Base-by-base conservation (phyloP, 2,113 vertebrate species). In the Vidua chalybeata region DNA sequence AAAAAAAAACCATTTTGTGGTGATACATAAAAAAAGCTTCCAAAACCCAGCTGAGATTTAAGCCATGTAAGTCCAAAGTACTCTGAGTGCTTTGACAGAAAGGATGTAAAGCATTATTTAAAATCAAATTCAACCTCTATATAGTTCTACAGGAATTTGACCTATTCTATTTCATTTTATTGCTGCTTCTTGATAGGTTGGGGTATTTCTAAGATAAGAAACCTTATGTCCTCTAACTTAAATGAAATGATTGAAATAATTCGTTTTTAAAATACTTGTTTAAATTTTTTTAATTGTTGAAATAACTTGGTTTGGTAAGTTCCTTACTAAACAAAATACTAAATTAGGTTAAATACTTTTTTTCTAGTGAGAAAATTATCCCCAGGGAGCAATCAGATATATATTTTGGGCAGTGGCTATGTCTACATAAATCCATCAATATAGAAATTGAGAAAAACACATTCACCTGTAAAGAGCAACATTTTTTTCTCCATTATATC, bases 41-140 rank as follows among this genome's bases (percentile, higher is more conserved):
- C 48, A 93, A 95, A 95, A 59, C 49, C 76, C 92, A 89, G 20
- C 84, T 61, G 87, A 93, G 81, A 94, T 94, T 95, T 90, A 90
- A 95, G 79, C 48, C 66, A 45, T 30, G 21, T 45, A 91, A 91
- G 64, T 95, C 93, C 61, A 92, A 95, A 95, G 90, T 54, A 59
- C 61, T 88, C 54, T 69, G 20, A 91, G 64, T 66, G 52, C 83
- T 95, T 93, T 96, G 72, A 90, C 89, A 76, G 55, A 86, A 93
- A 92, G 82, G 48, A 92, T 88, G 30, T 88, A 89, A 93, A 95
- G 64, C 41, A 82, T 90, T 89, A 79, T 92, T 92, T 84, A 87
- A 95, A 92, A 90, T 62, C 15, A 91, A 84, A 96, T 92, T 83
- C 55, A 76, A 62, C 10, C 22, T 69, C 49, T 73, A 13, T 68